Evolutionary conservation across 2,888 invertebrate species (phyloP), one percentile per base, ranked within the genome.

Genomic region (Andrena flavipes): DNA sequence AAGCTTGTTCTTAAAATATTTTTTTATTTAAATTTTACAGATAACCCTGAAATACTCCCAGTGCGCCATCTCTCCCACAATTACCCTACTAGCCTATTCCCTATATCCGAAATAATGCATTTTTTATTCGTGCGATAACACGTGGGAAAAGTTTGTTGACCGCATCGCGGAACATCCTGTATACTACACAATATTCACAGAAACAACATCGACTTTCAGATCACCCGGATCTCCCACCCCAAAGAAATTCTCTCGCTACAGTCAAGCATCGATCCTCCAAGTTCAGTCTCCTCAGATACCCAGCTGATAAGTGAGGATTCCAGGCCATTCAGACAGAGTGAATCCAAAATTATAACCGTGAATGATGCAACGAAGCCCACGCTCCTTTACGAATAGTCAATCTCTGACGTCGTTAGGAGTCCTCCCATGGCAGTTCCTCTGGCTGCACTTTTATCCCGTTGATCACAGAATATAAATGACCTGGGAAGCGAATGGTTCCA

Each of bases 401-500:
- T 10, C 10, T 7, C 48, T 13, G 16, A 49, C 56, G n/a, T 74
- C 65, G 23, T 77, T 51, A 49, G n/a, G 20, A 20, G 23, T 33
- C 65, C 42, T 56, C 67, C 16, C 75, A n/a, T 10, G 7, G 33
- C 23, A 10, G 20, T 35, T 20, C 26, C 42, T 42, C 35, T 48
- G 49, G 7, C 48, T 48, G 16, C 29, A 51, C 35, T 73, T 73
- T 76, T 77, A 78, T 75, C 82, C 75, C 54, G 29, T 33, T 51
- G 59, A 82, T 76, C 82, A 62, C 1, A 7, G 76, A 78, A 90
- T 89, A 88, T 82, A 91, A 90, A 91, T 84, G 82, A 83, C 62
- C 62, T 35, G 60, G 48, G 76, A 85, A 85, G 84, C 87, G 78
- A 82, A 84, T 68, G 84, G 76, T 86, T 86, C 87, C 35, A 85